Evolutionary conservation across 2,888 invertebrate genomes (phyloP).

Genomic region (Chorisops tibialis): DNA sequence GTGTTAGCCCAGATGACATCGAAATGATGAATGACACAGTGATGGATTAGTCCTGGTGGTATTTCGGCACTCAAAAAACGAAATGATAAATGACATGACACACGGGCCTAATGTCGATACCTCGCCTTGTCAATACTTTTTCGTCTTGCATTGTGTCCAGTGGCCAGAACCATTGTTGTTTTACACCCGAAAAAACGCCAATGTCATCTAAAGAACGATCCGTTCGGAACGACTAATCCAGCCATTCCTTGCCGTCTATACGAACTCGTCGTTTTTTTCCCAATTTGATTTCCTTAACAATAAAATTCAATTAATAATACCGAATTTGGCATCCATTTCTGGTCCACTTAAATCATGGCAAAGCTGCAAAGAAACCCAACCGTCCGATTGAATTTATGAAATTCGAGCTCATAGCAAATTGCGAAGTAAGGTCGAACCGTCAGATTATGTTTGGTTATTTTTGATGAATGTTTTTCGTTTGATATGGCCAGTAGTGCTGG

Average conservation of each 20-base stretch:
- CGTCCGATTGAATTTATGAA: constrained; percentile 23
- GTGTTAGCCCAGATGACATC: constrained; percentile 15
- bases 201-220: no score
- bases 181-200: no score
- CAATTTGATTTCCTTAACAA: constrained; percentile 22
- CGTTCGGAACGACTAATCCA: no score
- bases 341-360: neutral
- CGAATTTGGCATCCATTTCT: constrained; percentile 5
- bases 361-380: neutral
- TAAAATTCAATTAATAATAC: constrained; percentile 24
- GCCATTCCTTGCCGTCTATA: no score
- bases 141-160: neutral
- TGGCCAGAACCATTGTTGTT: no score
- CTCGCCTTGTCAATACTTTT: constrained; percentile 6
- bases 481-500: no score
- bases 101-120: neutral
- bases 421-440: constrained; percentile 15
- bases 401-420: constrained; percentile 23
- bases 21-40: constrained; percentile 26
- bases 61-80: constrained; percentile 26
- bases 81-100: constrained; percentile 26
- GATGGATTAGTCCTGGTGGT: constrained; percentile 26
- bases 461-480: constrained; percentile 16
- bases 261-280: neutral
- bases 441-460: constrained; percentile 15